Base-by-base conservation (phyloP, 2,888 invertebrate genomes). In the Drosophila maculinotata region DNA sequence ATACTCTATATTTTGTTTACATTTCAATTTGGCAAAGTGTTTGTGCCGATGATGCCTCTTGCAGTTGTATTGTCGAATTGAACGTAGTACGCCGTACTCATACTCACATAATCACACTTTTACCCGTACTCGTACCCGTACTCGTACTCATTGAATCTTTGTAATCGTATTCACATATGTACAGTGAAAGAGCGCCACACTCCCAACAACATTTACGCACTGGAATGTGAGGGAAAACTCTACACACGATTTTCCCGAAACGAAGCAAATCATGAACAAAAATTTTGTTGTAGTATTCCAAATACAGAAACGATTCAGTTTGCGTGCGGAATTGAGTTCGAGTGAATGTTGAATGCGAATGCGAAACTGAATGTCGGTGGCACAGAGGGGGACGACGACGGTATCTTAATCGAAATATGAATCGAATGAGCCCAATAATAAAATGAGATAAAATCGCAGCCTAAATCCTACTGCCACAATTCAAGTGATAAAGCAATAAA, bases 271-370 rank as follows among this genome's bases (percentile, higher is more conserved):
- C 44, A 69, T 60, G 66, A 62, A 65, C 66, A 65, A 53, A 48
- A 41, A 36, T 35, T 57, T 64, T 81, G 78, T 59, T 58, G 44
- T 78, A 82, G 69, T 70, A 73, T 85, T 80, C 81, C 81, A 88
- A 79, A 88, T 84, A 88, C 88, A 88, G 88, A 84, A 87, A 87
- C 86, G 79, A 72, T 79, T 81, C 70, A 88, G 85, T 85, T 84
- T 72, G 85, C 71, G 79, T 80, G 85, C 75, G 88, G 88, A 87
- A 80, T 76, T 70, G 86, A 77, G 87, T 62, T 79, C 76, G 76
- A 79, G 67, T 73, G 74, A 69, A 66, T 69, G 70, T 59, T 69
- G 59, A 60, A 35, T 56, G 60, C 47, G 81, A 69, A 48, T 70
- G 67, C 48, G 54, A 77, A 65, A 54, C 39, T 33, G 63, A 77